These are phyloP conservation scores for Calvadosia cruxmelitensis DNA, from an alignment of 30 jellyfish, hydroid and myxozoan genomes.

Conservation along the genomic window DNA sequence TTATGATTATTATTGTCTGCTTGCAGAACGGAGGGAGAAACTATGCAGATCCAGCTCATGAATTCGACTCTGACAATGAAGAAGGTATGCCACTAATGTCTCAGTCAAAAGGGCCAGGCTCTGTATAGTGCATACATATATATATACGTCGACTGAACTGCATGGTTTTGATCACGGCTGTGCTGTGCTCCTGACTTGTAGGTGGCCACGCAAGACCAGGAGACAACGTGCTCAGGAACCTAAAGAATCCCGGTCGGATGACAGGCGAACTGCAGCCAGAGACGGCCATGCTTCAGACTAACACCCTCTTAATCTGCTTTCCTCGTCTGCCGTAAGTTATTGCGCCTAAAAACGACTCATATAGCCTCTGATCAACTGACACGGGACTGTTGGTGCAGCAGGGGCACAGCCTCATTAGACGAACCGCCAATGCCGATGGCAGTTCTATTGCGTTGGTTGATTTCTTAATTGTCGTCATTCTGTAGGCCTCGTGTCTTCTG, in stretches of 20 bases:
- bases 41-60: constrained; percentile 24
- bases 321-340: constrained; percentile 89
- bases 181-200: constrained; percentile 3
- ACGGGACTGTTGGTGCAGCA: no score
- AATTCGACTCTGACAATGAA: constrained; percentile 58
- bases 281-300: constrained; percentile 48
- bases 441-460: no score
- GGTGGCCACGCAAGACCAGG: constrained; percentile 98
- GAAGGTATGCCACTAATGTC: constrained; percentile 27
- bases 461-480: not conserved
- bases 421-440: no score
- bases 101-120: no score
- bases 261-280: constrained; percentile 43
- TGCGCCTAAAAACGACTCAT: no score
- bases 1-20: not conserved
- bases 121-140: no score
- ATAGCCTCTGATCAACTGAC: no score
- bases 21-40: not conserved
- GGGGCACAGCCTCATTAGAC: no score
- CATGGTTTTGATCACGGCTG: no score
- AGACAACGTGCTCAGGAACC: constrained; percentile 62
- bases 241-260: constrained; percentile 96
- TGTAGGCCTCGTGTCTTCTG: constrained; percentile 52
- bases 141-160: no score
- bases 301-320: constrained; percentile 71